Base-by-base conservation (phyloP, 2,113 vertebrate genomes). In the Tringa solitaria region DNA sequence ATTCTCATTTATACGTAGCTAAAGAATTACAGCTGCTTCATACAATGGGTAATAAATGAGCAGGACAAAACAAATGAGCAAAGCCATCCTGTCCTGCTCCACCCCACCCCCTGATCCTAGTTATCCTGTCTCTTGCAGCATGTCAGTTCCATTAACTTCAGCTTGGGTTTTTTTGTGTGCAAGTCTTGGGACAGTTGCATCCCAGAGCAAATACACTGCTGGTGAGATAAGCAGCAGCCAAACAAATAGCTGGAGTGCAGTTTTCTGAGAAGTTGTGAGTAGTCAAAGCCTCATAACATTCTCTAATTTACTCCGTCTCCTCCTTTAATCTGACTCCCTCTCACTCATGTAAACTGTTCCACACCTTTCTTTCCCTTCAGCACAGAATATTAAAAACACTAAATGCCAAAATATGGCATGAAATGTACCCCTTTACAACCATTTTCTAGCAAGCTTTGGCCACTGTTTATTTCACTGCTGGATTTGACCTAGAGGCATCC, bases 21-120 rank as follows among this genome's bases (percentile, higher is more conserved):
- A 68, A 94, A 93, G 84, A 93, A 90, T 78, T 88, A 84, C 83
- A 84, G 83, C 65, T 93, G 83, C 87, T 96, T 94, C 48, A 50
- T 75, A 79, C 74, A 91, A 87, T 45, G 65, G 53, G 33, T 83
- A 91, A 89, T 75, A 93, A 94, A 93, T 43, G 43, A 94, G 28
- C 60, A 84, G 68, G 73, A 90, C 64, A 90, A 90, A 94, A 89
- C 63, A 89, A 93, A 89, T 37, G 90, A 93, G 61, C 48, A 87
- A 37, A 84, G 51, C 51, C 92, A 35, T 77, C 32, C 20, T 76
- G 53, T 89, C 33, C 60, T 81, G 24, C 45, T 79, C 43, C 69
- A 75, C 45, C 39, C 69, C 37, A 69, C 26, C 2, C 45, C 43
- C 30, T 60, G 86, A 61, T 68, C 79, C 68, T 92, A 92, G 87